phyloP scores from a whole-genome alignment of 2,797 vertebrate species.

The Hypotaenidia okinawae region DNA sequence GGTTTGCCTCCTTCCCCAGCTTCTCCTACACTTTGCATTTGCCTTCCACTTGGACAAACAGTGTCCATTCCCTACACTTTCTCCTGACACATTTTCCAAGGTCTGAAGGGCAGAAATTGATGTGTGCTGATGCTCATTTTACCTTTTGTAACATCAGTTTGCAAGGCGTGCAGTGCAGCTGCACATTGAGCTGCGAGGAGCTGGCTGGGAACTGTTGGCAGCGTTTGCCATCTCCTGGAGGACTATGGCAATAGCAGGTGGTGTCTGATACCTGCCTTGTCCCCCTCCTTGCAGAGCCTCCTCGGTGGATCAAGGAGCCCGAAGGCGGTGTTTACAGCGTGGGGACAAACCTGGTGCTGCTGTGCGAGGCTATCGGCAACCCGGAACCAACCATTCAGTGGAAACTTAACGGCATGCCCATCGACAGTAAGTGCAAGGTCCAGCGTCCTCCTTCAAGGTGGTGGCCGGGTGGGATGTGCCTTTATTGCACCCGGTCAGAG shows the following conservation, averaged over 20 bases:
- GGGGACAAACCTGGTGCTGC: slow-evolving; percentile 82
- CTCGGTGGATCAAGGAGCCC: slow-evolving; percentile 87
- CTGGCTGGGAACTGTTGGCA: not conserved
- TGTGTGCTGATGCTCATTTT: not conserved
- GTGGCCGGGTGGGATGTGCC: not conserved
- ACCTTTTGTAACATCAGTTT: not conserved
- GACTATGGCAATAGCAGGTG: not conserved
- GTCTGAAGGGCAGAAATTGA: not conserved
- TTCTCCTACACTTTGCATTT: not conserved
- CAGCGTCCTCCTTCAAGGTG: accelerated
- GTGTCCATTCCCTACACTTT: accelerated
- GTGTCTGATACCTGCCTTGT: not conserved
- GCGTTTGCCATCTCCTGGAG: slow-evolving; percentile 74
- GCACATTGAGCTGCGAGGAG: not conserved
- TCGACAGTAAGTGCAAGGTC: slow-evolving; percentile 80
- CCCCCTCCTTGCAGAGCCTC: slow-evolving; percentile 82
- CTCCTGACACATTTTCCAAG: not conserved
- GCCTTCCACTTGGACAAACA: not conserved
- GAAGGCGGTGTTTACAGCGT: slow-evolving; percentile 85
- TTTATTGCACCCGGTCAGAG: not conserved
- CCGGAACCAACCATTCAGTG: slow-evolving; percentile 86
- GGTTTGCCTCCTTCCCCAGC: not conserved
- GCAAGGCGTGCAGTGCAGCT: not conserved
- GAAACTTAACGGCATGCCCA: slow-evolving; percentile 86
- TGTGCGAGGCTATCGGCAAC: slow-evolving; percentile 86